A percentile compares a stretch with the other conserved stretches of the same genome.
phyloP scores from a whole-genome alignment of 2,113 vertebrate species.

The Proterorhinus semilunaris region DNA sequence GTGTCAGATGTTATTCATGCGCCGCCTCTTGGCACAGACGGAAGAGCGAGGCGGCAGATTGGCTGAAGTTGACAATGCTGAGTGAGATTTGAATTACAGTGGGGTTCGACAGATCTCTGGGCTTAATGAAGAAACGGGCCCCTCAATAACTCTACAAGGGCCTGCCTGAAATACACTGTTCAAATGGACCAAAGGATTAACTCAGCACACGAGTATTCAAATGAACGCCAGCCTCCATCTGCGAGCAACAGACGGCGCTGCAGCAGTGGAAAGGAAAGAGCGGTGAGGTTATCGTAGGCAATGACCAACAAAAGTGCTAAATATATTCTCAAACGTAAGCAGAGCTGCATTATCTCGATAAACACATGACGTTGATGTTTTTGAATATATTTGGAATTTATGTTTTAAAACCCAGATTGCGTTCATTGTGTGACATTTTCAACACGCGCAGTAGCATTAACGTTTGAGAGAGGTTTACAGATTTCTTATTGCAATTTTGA shows the following conservation, averaged over 20 bases:
- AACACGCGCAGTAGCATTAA: too few species aligned
- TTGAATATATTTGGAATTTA: too few species aligned
- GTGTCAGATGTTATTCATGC: too few species aligned
- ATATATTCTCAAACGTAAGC: too few species aligned
- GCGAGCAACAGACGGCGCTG: conserved; percentile 41
- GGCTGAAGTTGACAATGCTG: conserved; percentile 39
- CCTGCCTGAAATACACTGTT: conserved; percentile 63
- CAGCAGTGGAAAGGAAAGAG: neutral
- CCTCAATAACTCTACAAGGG: conserved; percentile 56
- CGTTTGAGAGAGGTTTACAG: too few species aligned
- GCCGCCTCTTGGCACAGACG: neutral
- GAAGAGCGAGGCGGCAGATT: conserved; percentile 45
- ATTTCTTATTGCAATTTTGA: too few species aligned
- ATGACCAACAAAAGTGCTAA: neutral
- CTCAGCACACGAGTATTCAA: conserved; percentile 68
- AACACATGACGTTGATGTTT: too few species aligned
- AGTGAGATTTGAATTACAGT: conserved; percentile 30
- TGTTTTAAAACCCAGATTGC: too few species aligned
- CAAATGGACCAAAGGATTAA: conserved; percentile 63
- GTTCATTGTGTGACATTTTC: too few species aligned
- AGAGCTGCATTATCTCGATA: too few species aligned
- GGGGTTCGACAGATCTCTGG: conserved; percentile 33
- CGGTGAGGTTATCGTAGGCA: neutral
- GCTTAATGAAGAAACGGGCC: conserved; percentile 62
- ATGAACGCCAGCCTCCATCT: conserved; percentile 68